phyloP scores from a whole-genome alignment of 2,888 invertebrate species.

The Neoitamus cyanurus region DNA sequence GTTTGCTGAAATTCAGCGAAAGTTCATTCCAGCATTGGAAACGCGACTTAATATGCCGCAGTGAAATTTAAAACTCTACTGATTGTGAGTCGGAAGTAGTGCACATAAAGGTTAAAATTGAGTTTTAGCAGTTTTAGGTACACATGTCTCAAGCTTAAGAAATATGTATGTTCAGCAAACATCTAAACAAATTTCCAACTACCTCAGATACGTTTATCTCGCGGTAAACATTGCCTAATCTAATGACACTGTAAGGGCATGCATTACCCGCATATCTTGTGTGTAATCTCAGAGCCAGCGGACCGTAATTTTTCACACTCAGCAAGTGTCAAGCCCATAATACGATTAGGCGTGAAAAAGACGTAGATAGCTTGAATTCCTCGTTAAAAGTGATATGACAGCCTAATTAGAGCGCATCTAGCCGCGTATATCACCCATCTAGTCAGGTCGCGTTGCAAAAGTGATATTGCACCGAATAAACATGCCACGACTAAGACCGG shows the following conservation, averaged over 20 bases:
- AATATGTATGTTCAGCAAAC: not conserved
- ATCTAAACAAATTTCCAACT: not conserved
- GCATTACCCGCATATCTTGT: not conserved
- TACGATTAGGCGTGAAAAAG: slow-evolving; percentile 3
- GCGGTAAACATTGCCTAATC: not conserved
- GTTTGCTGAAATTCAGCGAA: too few species aligned
- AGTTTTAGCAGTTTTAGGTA: too few species aligned
- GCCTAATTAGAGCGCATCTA: slow-evolving; percentile 45
- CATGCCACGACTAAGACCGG: not conserved
- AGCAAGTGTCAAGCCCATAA: not conserved
- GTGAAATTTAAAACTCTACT: too few species aligned
- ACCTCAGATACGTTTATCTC: not conserved
- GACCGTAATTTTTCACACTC: not conserved
- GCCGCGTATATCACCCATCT: slow-evolving; percentile 19
- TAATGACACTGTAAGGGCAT: not conserved
- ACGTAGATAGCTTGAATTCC: slow-evolving; percentile 21
- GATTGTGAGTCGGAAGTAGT: too few species aligned
- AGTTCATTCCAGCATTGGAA: too few species aligned
- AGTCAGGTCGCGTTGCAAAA: not conserved
- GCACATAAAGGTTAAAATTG: too few species aligned
- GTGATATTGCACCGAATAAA: slow-evolving; percentile 29
- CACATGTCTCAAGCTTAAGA: not conserved
- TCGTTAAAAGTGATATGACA: slow-evolving; percentile 30
- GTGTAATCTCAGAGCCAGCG: not conserved
- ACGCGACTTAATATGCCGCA: too few species aligned